Base-by-base conservation (phyloP, 2,888 invertebrate genomes). In the Thyatira batis region DNA sequence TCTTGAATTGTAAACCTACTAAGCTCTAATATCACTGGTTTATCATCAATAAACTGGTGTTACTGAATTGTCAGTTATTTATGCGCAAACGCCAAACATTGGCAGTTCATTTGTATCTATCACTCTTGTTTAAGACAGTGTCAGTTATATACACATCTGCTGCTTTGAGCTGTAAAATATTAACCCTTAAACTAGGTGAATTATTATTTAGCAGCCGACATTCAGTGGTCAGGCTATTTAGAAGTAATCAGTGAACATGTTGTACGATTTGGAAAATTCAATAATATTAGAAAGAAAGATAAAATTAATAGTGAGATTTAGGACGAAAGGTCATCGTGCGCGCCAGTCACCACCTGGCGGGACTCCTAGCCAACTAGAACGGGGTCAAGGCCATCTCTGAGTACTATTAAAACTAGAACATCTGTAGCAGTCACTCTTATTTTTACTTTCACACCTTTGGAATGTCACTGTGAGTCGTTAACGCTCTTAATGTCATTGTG, bases 381-480 rank as follows among this genome's bases (percentile, higher is more conserved):
- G 80, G 71, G 89, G 90, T 90, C 89, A 89, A 89, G 89, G 89
- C 82, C 89, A 89, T 84, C 75, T 78, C 73, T 79, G 64, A 78
- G 65, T 67, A 76, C 78, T 87, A 82, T 80, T 82, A 80, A 85
- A 84, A 82, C 71, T 73, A 74, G 71, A 65, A 30, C 73, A 76
- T 61, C 64, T 71, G 54, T 53, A 63, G 61, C 61, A 61, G 58
- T 56, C 49, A 52, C 52, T 60, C 54, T 64, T 71, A 69, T 75
- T 71, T 72, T 71, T 57, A 67, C 65, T 67, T 69, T 71, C 51
- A 52, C 61, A 60, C 60, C 54, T 53, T 51, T 39, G 39, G 17
- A 39, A 39, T 39, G 39, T 39, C 39, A 17, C 43, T 13, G 20
- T 44, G 49, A 45, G 45, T 52, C 46, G 44, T 23, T 27, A 48